Conservation (phyloP, 2,113 vertebrate species). For the Gymnogyps californianus region DNA sequence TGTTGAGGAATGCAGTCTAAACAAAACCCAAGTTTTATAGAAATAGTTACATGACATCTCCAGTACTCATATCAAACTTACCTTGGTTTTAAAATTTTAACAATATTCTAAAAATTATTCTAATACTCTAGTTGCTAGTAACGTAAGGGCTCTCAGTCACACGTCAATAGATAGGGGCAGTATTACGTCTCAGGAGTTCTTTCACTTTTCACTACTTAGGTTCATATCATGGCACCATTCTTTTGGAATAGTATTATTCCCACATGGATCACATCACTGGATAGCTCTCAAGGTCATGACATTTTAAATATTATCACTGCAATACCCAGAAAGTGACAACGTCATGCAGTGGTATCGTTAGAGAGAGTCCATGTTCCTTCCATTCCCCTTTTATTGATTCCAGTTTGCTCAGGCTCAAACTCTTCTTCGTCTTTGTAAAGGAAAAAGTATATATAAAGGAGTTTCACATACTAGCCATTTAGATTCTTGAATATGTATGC, state of each 20-base stretch:
- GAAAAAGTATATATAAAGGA: background rate
- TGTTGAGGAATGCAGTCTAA: background rate
- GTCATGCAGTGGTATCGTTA: background rate
- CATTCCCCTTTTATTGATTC: background rate
- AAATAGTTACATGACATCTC: background rate
- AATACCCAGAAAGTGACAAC: background rate
- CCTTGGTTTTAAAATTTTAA: background rate
- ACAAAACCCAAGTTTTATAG: background rate
- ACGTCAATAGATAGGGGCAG: background rate
- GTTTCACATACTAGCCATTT: background rate
- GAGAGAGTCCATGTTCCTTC: background rate
- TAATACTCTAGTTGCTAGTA: background rate
- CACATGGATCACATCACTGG: background rate
- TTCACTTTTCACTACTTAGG: background rate
- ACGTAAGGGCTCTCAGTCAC: background rate
- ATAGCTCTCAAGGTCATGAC: background rate
- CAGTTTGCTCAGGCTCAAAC: background rate
- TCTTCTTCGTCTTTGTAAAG: background rate
- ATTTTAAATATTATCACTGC: background rate
- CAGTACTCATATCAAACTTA: background rate
- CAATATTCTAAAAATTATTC: background rate
- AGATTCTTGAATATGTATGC: background rate
- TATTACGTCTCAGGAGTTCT: background rate
- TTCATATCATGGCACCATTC: background rate
- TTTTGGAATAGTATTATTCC: background rate